Base-by-base conservation (phyloP, 30 jellyfish, hydroid and myxozoan species). In the Haliclystus octoradiatus region DNA sequence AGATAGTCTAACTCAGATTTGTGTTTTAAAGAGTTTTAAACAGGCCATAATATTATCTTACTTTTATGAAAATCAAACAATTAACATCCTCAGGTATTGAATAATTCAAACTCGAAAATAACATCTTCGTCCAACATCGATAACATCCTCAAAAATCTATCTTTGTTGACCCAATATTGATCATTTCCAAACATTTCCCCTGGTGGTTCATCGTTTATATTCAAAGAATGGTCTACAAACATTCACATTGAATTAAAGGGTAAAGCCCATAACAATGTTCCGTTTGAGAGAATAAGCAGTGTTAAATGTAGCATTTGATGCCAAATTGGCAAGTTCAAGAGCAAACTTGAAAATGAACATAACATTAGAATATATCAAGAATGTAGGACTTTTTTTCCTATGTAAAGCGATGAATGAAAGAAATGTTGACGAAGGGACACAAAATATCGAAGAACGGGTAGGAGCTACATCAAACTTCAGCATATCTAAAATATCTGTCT, bases 331-430 rank as follows among this genome's bases (percentile, higher is more conserved):
- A 25, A 70, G 57, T 51, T 24, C 57, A 2, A 51, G 24, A 26
- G 81, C n/a, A 70, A 70, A 50, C 71, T n/a, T 46, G 71, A 26
- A 27, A 70, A 70, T 15, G 81, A 62, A 30, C 23, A 40, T 49
- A 71, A 71, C 1, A 71, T 71, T 28, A 70, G 71, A 27, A n/a
- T n/a, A n/a, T 70, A 71, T 52, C 71, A 71, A 2, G 81, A 70
- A 70, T 70, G 81, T 30, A 70, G 57, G 13, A 28, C 34, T 33
- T 70, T 70, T 31, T 69, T 12, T 51, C 71, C 30, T 70, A 70
- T 70, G 81, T 70, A 70, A 28, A 31, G 33, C 49, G 33, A 70
- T 70, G 71, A 70, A 50, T 25, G 4, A 27, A 1, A 69, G 30
- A 61, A 69, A 47, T 28, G 2, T 57, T 3, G 28, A 60, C 9